These are phyloP conservation scores for Saguinus midas DNA, from an alignment of 2,113 vertebrate species.

Conservation along the genomic window DNA sequence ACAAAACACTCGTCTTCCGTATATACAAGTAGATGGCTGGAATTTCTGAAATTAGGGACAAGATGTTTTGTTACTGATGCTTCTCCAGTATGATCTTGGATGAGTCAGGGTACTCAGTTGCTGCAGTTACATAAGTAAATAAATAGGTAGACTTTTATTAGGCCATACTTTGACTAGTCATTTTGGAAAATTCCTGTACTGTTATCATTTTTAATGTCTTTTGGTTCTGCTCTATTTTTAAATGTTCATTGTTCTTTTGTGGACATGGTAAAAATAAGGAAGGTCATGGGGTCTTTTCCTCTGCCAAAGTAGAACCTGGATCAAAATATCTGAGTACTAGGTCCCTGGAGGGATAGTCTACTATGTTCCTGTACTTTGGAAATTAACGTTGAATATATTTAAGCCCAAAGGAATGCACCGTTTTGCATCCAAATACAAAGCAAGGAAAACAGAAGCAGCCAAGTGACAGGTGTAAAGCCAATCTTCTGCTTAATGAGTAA, in stretches of 20 bases:
- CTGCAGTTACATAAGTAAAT: conserved; percentile 26
- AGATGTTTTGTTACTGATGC: neutral
- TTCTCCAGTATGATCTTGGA: neutral
- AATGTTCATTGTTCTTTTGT: conserved; percentile 34
- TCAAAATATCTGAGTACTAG: neutral
- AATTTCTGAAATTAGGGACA: neutral
- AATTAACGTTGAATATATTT: neutral
- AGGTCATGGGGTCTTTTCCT: neutral
- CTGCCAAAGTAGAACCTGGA: neutral
- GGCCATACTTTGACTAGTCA: neutral
- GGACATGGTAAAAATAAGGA: neutral
- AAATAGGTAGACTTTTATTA: neutral
- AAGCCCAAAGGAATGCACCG: neutral
- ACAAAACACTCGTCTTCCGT: neutral
- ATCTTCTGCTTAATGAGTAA: conserved; percentile 43
- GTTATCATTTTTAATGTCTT: conserved; percentile 27
- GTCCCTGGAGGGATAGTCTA: neutral
- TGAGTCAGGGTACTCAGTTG: neutral
- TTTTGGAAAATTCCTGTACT: conserved; percentile 36
- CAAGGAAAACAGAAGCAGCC: conserved; percentile 19
- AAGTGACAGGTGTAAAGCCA: conserved; percentile 27
- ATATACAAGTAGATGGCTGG: neutral
- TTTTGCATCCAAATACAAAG: conserved; percentile 41
- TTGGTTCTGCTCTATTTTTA: neutral
- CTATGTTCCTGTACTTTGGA: neutral